These are phyloP conservation scores for Troglohyphantes excavatus DNA, from an alignment of 2,888 invertebrate species.

Conservation along the genomic window DNA sequence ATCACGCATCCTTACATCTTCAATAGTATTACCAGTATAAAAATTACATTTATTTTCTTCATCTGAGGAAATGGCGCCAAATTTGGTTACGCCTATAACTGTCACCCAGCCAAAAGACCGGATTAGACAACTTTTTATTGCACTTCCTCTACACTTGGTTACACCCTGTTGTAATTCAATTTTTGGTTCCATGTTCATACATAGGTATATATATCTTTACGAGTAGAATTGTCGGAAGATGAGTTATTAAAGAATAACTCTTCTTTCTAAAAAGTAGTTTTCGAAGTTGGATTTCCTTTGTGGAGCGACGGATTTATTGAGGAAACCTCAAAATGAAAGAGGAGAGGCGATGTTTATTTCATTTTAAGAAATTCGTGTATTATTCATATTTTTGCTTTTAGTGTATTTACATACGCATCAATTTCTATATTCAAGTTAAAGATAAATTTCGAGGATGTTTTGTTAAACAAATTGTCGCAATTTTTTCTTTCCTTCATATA, in stretches of 20 bases:
- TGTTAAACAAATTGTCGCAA: no score
- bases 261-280: background rate
- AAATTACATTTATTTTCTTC: no score
- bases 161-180: constrained; percentile 30
- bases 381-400: no score
- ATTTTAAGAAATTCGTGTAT: no score
- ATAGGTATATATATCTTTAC: constrained; percentile 5
- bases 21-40: no score
- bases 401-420: no score
- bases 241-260: constrained; percentile 20
- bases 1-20: no score
- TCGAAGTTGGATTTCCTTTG: constrained; percentile 7
- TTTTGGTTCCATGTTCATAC: constrained; percentile 23
- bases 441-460: no score
- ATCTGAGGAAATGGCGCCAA: background rate
- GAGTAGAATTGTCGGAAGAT: constrained; percentile 17
- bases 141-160: constrained; percentile 51
- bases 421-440: no score
- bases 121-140: constrained; percentile 26
- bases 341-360: no score
- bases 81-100: background rate
- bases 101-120: constrained; percentile 28
- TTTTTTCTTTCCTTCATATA: no score
- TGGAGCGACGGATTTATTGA: background rate
- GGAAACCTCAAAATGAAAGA: constrained; percentile 1